A percentile compares a stretch with the other conserved stretches of the same genome.
These are phyloP conservation scores for Bombus affinis DNA, from an alignment of 1,140 invertebrate species.

Conservation along the genomic window DNA sequence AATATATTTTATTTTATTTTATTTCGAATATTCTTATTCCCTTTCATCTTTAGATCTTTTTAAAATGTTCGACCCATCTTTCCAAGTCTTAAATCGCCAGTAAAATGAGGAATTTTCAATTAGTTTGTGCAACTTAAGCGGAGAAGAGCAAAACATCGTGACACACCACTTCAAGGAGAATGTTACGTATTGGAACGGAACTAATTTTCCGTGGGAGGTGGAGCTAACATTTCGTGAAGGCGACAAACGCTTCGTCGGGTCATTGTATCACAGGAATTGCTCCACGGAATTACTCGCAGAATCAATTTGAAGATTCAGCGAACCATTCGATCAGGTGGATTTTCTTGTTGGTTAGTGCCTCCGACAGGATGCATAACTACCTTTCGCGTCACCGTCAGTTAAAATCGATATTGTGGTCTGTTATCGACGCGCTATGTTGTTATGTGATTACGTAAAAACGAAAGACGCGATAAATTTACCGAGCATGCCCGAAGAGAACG, in stretches of 20 bases:
- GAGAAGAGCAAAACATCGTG: background rate
- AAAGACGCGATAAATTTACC: background rate
- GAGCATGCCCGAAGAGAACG: background rate
- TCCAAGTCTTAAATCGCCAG: background rate
- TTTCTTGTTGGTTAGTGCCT: conserved; percentile 12
- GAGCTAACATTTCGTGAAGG: background rate
- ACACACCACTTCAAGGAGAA: too few relatives aligned
- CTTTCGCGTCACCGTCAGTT: conserved; percentile 11
- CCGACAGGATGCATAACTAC: background rate
- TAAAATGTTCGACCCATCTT: too few relatives aligned
- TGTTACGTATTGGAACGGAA: background rate
- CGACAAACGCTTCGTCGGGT: background rate
- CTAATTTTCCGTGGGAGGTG: conserved; percentile 6
- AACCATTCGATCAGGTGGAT: conserved; percentile 24
- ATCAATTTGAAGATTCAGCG: conserved; percentile 48
- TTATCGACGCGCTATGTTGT: too few relatives aligned
- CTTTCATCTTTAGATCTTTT: too few relatives aligned
- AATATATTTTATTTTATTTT: too few relatives aligned
- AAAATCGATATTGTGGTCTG: conserved; percentile 12
- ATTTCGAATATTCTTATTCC: too few relatives aligned
- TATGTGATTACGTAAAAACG: background rate
- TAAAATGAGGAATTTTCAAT: background rate
- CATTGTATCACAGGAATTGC: conserved; percentile 24
- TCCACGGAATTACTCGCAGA: conserved; percentile 5
- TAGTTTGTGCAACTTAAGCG: background rate